Conservation (phyloP, 1,140 invertebrate species). For the Micrasema longulum region DNA sequence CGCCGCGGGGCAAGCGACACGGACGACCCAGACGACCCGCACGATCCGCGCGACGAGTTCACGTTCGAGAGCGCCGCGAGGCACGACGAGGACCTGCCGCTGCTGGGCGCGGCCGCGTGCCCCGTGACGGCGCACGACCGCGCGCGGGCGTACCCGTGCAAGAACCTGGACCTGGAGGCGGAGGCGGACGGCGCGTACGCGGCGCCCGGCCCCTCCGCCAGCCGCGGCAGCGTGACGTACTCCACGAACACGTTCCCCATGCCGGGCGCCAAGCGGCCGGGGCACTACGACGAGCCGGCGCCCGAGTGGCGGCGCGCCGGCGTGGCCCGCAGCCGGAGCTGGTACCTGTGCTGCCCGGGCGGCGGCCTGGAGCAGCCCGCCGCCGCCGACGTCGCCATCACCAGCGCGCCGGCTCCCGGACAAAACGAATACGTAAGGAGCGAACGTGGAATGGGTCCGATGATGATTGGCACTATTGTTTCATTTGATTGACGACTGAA, state of each 20-base stretch:
- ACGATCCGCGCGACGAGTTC: constrained; percentile 56
- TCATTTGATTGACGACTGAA: neutral
- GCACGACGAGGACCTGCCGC: constrained; percentile 59
- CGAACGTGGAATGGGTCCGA: too few relatives aligned
- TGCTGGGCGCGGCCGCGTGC: constrained; percentile 55
- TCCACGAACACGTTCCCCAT: constrained; percentile 66
- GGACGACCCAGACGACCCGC: constrained; percentile 48
- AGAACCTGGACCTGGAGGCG: constrained; percentile 50
- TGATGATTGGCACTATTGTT: too few relatives aligned
- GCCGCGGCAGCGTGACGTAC: constrained; percentile 57
- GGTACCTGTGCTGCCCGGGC: constrained; percentile 66
- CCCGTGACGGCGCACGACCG: constrained; percentile 46
- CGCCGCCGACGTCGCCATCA: constrained; percentile 42
- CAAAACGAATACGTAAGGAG: constrained; percentile 51
- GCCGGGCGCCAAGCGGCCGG: constrained; percentile 62
- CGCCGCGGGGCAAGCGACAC: constrained; percentile 49
- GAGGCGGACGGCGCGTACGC: constrained; percentile 46
- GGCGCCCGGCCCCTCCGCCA: constrained; percentile 45
- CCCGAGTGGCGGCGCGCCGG: constrained; percentile 54
- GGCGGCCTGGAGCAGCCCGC: constrained; percentile 61
- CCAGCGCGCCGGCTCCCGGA: constrained; percentile 46
- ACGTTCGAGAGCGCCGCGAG: constrained; percentile 56
- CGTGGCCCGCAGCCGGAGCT: constrained; percentile 62
- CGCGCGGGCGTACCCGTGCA: constrained; percentile 49
- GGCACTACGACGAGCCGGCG: constrained; percentile 49